phyloP scores from a whole-genome alignment of 35 echinoderm and acorn worm genomes.

The Apostichopus californicus region DNA sequence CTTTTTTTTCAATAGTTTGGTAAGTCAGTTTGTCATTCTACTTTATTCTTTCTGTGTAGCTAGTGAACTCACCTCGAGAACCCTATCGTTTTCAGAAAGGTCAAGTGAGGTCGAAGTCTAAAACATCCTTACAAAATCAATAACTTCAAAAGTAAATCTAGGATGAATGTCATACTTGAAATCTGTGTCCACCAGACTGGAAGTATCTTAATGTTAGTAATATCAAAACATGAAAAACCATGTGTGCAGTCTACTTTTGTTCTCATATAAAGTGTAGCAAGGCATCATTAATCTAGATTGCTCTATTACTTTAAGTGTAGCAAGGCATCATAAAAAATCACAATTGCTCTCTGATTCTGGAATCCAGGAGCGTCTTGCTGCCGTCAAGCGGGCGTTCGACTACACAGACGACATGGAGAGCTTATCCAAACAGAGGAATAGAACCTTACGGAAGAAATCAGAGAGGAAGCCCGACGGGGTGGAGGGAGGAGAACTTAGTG shows the following conservation, averaged over 20 bases:
- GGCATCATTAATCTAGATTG: no score
- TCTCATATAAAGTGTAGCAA: no score
- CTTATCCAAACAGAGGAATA: constrained; percentile 48
- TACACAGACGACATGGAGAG: constrained; percentile 67
- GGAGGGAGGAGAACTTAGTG: constrained; percentile 17
- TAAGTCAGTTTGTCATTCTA: neutral
- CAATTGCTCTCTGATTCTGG: no score
- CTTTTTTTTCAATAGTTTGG: neutral
- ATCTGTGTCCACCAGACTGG: neutral
- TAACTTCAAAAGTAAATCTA: neutral
- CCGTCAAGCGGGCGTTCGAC: constrained; percentile 72
- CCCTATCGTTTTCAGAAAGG: neutral
- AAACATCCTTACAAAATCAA: neutral
- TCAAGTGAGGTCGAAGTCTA: neutral
- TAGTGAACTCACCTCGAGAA: neutral
- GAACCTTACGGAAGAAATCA: constrained; percentile 47
- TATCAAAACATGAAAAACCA: no score
- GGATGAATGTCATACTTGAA: neutral
- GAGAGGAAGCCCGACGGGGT: neutral
- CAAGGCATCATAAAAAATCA: no score
- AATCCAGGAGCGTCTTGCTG: constrained; percentile 65
- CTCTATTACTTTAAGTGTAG: no score
- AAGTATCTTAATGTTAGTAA: neutral
- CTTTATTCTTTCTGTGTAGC: neutral
- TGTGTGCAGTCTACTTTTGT: no score